These are phyloP conservation scores for Gnatocerus cornutus DNA, from an alignment of 2,888 invertebrate species.

Conservation along the genomic window DNA sequence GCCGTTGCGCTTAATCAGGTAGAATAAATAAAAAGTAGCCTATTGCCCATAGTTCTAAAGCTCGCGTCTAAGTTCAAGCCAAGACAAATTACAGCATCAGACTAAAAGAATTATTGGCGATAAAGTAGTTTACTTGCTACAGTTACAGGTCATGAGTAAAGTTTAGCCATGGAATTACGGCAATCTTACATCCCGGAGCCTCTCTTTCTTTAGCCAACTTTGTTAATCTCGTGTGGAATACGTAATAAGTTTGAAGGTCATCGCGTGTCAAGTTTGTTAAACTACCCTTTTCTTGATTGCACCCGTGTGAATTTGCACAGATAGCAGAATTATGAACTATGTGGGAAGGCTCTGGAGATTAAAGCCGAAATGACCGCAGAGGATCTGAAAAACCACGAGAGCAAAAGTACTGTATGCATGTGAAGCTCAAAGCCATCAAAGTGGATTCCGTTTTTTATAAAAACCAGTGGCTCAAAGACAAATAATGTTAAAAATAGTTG, in stretches of 20 bases:
- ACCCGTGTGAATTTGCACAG: slow-evolving; percentile 34
- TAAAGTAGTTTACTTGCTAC: slow-evolving; percentile 15
- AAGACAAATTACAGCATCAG: slow-evolving; percentile 25
- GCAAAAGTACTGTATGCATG: slow-evolving; percentile 5
- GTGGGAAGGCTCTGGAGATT: slow-evolving; percentile 12
- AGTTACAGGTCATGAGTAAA: slow-evolving; percentile 18
- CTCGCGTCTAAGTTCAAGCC: slow-evolving; percentile 12
- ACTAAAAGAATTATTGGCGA: slow-evolving; percentile 25
- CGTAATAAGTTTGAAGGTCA: slow-evolving; percentile 34
- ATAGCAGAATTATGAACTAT: slow-evolving; percentile 36
- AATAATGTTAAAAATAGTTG: slow-evolving; percentile 41
- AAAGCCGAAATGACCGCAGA: slow-evolving; percentile 27
- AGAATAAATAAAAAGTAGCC: slow-evolving; percentile 25
- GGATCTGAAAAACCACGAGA: slow-evolving; percentile 10
- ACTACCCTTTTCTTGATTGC: slow-evolving; percentile 33
- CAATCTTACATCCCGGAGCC: neutral
- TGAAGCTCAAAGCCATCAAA: slow-evolving; percentile 22
- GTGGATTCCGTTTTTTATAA: slow-evolving; percentile 27
- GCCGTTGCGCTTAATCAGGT: slow-evolving; percentile 18
- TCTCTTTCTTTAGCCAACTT: slow-evolving; percentile 20
- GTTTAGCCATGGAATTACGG: slow-evolving; percentile 17
- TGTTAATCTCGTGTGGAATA: slow-evolving; percentile 32
- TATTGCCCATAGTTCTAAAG: slow-evolving; percentile 14
- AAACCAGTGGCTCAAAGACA: slow-evolving; percentile 29
- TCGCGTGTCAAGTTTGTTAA: slow-evolving; percentile 17